phyloP scores from a whole-genome alignment of 1,140 invertebrate genomes.

The Ganaspis sp. region DNA sequence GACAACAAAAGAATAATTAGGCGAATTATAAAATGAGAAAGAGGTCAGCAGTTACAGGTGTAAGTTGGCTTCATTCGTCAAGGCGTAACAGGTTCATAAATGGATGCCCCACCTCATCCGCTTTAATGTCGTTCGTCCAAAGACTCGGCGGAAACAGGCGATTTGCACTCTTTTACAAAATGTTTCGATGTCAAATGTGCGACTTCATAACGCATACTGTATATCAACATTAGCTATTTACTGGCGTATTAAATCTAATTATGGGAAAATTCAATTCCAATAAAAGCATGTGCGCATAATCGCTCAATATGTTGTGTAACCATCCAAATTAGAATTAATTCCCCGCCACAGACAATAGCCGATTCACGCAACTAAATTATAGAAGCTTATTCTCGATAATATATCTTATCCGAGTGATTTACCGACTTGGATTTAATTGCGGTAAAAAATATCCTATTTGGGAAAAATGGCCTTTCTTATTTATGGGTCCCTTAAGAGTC shows the following conservation, averaged over 20 bases:
- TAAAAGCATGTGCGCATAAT: conserved; percentile 8
- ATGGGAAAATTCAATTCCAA: conserved; percentile 49
- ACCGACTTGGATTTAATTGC: background rate
- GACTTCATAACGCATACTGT: conserved; percentile 47
- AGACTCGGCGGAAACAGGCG: conserved; percentile 61
- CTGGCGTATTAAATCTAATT: conserved; percentile 59
- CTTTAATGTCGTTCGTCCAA: conserved; percentile 61
- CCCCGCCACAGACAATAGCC: conserved; percentile 23
- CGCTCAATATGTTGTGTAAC: conserved; percentile 11
- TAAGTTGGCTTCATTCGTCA: conserved; percentile 50
- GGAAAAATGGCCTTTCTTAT: background rate
- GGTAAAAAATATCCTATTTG: background rate
- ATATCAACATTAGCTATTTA: conserved; percentile 49
- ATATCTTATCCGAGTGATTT: conserved; percentile 5
- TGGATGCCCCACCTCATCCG: conserved; percentile 69
- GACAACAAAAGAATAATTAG: background rate
- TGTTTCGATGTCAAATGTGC: conserved; percentile 40
- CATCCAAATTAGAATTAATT: conserved; percentile 26
- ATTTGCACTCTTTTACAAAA: conserved; percentile 63
- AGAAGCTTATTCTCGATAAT: conserved; percentile 17
- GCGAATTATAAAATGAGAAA: background rate
- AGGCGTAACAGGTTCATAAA: conserved; percentile 68
- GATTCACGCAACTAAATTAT: conserved; percentile 21
- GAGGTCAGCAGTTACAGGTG: conserved; percentile 11
- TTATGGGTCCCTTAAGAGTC: too few species aligned